phyloP scores from a whole-genome alignment of 92 coral and sea anemone genomes.

The Palythoa grandiflora region DNA sequence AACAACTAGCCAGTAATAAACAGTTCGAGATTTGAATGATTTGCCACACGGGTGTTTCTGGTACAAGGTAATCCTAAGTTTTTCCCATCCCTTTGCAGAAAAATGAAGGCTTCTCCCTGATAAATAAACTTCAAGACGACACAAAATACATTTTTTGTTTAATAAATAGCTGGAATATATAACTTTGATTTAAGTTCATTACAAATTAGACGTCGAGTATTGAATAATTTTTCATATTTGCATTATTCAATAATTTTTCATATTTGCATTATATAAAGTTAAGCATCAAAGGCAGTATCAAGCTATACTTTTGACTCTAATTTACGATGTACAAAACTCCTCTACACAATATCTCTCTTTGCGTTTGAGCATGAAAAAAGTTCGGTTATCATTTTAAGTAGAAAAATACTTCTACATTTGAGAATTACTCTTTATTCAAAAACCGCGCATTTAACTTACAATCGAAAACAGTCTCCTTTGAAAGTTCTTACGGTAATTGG shows the following conservation, averaged over 20 bases:
- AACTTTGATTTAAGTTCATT: neutral
- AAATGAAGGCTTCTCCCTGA: too few relatives aligned
- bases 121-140: neutral
- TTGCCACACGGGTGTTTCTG: too few relatives aligned
- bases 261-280: neutral
- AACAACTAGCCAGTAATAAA: too few relatives aligned
- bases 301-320: neutral
- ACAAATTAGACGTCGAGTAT: neutral
- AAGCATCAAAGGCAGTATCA: neutral
- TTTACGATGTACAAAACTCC: neutral
- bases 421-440: neutral
- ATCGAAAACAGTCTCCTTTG: neutral
- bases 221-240: neutral
- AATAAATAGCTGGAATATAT: neutral
- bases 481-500: neutral
- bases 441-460: neutral
- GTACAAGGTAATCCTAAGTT: too few relatives aligned
- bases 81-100: too few relatives aligned
- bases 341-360: neutral
- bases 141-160: neutral
- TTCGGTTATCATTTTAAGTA: neutral
- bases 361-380: constrained; percentile 2
- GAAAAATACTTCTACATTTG: constrained; percentile 28
- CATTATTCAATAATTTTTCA: neutral
- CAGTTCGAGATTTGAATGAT: too few relatives aligned